These are phyloP conservation scores for Eretmochelys imbricata DNA, from an alignment of 2,113 vertebrate species.

Conservation along the genomic window DNA sequence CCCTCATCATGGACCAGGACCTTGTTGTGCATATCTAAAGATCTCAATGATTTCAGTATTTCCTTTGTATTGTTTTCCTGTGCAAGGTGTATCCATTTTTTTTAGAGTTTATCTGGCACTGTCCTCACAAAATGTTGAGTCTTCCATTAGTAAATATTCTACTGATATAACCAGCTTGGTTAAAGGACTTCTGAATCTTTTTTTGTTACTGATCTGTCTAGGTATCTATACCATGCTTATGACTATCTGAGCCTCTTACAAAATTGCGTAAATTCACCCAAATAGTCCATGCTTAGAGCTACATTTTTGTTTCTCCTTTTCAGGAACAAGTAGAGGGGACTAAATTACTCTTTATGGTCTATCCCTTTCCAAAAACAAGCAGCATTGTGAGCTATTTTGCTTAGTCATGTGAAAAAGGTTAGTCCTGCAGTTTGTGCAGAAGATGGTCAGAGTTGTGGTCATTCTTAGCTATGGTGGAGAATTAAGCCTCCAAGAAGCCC, in stretches of 20 bases:
- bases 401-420: neutral
- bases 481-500: neutral
- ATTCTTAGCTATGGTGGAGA: rapidly evolving
- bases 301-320: neutral
- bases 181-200: constrained; percentile 8
- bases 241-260: neutral
- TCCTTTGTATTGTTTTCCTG: neutral
- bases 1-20: neutral
- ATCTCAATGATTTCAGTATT: neutral
- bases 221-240: neutral
- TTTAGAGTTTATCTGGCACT: neutral
- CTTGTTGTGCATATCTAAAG: neutral
- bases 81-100: neutral
- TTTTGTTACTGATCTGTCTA: neutral
- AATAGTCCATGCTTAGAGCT: neutral
- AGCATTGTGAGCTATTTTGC: neutral
- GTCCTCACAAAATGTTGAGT: neutral
- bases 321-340: neutral
- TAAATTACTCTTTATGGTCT: neutral
- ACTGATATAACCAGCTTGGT: rapidly evolving
- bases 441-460: neutral
- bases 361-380: neutral
- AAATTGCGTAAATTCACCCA: neutral
- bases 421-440: neutral
- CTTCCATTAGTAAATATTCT: neutral